phyloP scores from a whole-genome alignment of 1,140 invertebrate genomes.

The Ruditapes philippinarum region DNA sequence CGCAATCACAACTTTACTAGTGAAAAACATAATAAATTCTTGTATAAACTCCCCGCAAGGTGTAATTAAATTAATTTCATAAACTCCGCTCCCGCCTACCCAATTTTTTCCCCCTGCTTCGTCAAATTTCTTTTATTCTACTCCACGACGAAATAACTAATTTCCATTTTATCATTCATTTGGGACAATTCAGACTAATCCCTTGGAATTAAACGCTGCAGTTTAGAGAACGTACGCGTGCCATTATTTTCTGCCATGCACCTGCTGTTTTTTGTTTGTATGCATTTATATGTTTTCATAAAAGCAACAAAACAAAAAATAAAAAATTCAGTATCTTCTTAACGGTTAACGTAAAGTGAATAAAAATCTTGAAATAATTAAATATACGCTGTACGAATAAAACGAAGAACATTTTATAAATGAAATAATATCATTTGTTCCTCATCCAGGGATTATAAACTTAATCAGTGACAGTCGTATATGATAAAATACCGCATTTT shows the following conservation, averaged over 20 bases:
- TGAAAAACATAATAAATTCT: background rate
- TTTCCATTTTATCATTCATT: background rate
- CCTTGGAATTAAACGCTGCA: background rate
- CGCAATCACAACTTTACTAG: background rate
- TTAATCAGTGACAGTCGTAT: background rate
- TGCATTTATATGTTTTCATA: background rate
- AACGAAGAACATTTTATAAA: conserved; percentile 9
- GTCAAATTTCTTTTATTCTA: background rate
- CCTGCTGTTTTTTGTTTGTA: background rate
- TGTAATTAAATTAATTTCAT: background rate
- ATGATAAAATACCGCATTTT: background rate
- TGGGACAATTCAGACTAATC: background rate
- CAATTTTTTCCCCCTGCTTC: background rate
- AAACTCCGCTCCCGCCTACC: background rate
- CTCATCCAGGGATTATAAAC: background rate
- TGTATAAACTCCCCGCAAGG: background rate
- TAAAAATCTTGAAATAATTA: conserved; percentile 13
- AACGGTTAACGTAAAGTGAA: background rate
- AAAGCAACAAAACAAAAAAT: background rate
- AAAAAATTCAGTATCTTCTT: background rate
- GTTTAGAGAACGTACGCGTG: background rate
- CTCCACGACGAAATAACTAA: background rate
- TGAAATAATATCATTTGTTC: background rate
- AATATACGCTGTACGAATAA: background rate
- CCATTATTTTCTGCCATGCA: background rate